phyloP scores from a whole-genome alignment of 2,888 invertebrate species.

The Lasioglossum zephyrum region DNA sequence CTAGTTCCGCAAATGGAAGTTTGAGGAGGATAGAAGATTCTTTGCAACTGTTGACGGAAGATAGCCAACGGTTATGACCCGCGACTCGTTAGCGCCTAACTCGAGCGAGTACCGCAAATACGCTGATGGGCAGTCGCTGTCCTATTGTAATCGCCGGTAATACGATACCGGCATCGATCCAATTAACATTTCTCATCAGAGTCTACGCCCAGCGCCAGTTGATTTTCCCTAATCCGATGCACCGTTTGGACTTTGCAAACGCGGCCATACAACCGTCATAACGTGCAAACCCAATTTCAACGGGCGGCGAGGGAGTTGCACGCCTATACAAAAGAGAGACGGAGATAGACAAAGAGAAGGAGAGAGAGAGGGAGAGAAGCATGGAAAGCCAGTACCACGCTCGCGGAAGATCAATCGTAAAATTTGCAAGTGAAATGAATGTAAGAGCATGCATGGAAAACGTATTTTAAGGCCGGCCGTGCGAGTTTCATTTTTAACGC shows the following conservation, averaged over 20 bases:
- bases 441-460: constrained; percentile 50
- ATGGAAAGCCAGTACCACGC: not conserved
- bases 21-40: not conserved
- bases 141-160: constrained; percentile 20
- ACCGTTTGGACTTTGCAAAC: constrained; percentile 31
- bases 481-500: constrained; percentile 45
- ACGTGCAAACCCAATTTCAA: constrained; percentile 50
- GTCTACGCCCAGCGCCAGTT: constrained; percentile 14
- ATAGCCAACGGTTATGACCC: not conserved
- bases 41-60: not conserved
- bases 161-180: constrained; percentile 27
- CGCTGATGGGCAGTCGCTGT: constrained; percentile 1
- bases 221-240: constrained; percentile 45
- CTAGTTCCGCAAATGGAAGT: not conserved
- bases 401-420: constrained; percentile 48
- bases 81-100: constrained; percentile 19
- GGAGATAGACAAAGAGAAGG: not conserved
- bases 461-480: constrained; percentile 32
- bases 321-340: not conserved
- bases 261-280: constrained; percentile 17
- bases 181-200: constrained; percentile 52
- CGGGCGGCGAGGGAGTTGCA: not conserved
- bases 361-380: not conserved
- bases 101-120: constrained; percentile 15
- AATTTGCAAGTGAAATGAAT: constrained; percentile 58